A percentile compares a stretch with the other conserved stretches of the same genome.
Evolutionary conservation across 2,113 vertebrate genomes (phyloP).

Genomic region (Rhea americana): DNA sequence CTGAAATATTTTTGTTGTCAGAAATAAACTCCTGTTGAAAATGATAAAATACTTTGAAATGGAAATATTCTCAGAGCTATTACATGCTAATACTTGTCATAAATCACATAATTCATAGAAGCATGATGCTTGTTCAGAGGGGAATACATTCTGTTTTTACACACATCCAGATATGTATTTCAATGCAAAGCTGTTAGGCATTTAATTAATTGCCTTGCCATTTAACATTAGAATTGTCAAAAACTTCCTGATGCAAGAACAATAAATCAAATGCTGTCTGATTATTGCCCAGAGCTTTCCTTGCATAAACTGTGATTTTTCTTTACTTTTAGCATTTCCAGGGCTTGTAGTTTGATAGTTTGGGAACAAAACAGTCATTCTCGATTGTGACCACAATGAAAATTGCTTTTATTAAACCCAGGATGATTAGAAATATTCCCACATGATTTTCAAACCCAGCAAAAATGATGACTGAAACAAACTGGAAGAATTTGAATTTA

Average conservation of each 20-base stretch:
- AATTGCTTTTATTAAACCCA: neutral
- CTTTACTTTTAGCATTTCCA: neutral
- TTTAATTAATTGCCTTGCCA: neutral
- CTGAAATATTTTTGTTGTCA: neutral
- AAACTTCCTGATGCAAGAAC: neutral
- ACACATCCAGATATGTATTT: neutral
- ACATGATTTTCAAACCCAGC: neutral
- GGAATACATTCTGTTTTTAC: neutral
- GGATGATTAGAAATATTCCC: neutral
- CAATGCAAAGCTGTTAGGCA: neutral
- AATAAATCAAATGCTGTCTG: neutral
- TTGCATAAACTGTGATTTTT: neutral
- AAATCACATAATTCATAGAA: neutral
- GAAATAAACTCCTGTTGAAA: neutral
- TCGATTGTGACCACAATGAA: neutral
- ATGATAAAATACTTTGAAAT: neutral
- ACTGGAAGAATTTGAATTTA: neutral
- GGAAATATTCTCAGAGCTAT: neutral
- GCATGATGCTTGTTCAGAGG: neutral
- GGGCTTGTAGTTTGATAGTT: neutral
- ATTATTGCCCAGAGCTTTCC: neutral
- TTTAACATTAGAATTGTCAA: neutral
- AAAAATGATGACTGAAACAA: neutral
- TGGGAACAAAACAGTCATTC: neutral
- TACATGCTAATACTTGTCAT: neutral